Conservation (phyloP, 2,113 vertebrate genomes). For the Hyla sarda region DNA sequence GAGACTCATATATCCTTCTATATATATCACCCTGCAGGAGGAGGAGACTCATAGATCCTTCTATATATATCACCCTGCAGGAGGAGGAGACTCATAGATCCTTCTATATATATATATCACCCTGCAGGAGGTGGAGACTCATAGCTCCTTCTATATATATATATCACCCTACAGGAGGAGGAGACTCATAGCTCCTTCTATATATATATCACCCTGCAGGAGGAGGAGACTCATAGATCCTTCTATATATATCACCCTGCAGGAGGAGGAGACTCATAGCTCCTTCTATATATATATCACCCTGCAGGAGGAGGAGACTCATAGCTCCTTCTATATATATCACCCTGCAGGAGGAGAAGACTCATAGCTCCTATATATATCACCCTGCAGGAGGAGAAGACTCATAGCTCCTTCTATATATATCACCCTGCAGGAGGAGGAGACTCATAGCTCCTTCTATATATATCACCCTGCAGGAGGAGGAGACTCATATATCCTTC, state of each 20-base stretch:
- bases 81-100: too few species aligned
- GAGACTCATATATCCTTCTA: background rate
- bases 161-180: too few species aligned
- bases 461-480: too few species aligned
- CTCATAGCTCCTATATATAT: background rate
- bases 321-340: background rate
- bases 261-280: background rate
- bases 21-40: background rate
- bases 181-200: too few species aligned
- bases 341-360: background rate
- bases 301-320: background rate
- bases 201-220: background rate
- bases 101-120: too few species aligned
- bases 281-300: background rate
- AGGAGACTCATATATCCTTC: too few species aligned
- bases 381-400: background rate
- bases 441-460: too few species aligned
- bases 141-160: too few species aligned
- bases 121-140: too few species aligned
- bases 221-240: background rate
- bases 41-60: background rate
- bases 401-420: background rate
- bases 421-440: too few species aligned
- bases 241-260: background rate
- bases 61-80: too few species aligned